Base-by-base conservation (phyloP, 2,113 vertebrate species). In the Etheostoma spectabile region DNA sequence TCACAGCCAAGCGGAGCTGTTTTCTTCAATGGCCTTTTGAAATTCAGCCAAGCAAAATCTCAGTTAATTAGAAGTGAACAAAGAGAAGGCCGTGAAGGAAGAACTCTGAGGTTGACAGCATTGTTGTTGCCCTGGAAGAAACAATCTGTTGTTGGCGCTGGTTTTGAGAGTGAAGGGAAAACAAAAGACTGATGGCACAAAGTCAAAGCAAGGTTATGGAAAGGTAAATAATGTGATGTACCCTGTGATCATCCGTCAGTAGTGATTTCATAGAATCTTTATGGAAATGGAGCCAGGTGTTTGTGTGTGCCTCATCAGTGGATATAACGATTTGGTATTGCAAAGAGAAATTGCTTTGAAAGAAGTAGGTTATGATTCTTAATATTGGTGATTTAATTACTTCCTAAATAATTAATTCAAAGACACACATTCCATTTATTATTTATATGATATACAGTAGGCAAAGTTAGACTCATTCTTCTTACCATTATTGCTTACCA, bases 41-140 rank as follows among this genome's bases (percentile, higher is more conserved):
- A 90, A 91, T 85, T 69, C 88, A 92, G 83, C 88, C 89, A 94
- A 90, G 91, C 88, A 93, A 92, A 93, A 90, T 91, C 89, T 91
- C 87, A 80, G 80, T 90, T 93, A 93, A 93, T 94, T 93, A 93
- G 85, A 88, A 90, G 73, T 88, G 86, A 93, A 89, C 88, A 92
- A 89, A 91, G 88, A 91, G 27, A 65, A 86, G 74, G 80, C 79
- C 77, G 80, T 83, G 88, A 77, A 70, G 64, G 69, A 84, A 48
- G 85, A 89, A 68, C 76, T 78, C 61, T 46, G 56, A 79, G 72
- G 84, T 38, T 88, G 89, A 91, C 86, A 76, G 84, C 18, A 7
- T 70, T 87, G 85, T 89, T 86, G 66, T 76, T 72, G 74, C 70
- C 61, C 52, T 45, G 79, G 76, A 86, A 80, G 74, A 86, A 88